A percentile compares a stretch with the other conserved stretches of the same genome.
Conservation (phyloP, 1,140 invertebrate genomes). For the Holotrichia oblita region DNA sequence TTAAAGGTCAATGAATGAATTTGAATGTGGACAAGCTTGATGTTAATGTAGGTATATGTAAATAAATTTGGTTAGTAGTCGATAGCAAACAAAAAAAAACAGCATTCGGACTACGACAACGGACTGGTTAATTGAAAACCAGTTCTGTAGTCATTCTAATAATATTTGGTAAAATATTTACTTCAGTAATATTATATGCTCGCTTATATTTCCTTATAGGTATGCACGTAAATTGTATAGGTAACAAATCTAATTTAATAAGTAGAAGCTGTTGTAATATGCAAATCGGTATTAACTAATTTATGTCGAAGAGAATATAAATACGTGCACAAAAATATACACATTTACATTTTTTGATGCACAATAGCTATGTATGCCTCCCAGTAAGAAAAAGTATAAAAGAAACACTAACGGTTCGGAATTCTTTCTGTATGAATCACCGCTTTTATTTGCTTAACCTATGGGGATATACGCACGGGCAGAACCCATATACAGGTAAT, state of each 20-base stretch:
- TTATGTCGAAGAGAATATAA: background rate
- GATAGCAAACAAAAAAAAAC: background rate
- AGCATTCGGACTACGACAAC: background rate
- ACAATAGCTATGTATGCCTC: background rate
- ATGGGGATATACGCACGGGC: background rate
- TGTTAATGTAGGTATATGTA: background rate
- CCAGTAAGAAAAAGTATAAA: background rate
- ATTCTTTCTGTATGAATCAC: slow-evolving; percentile 28
- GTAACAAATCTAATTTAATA: background rate
- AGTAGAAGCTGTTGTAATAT: background rate
- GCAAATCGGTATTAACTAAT: background rate
- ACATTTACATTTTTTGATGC: background rate
- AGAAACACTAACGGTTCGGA: slow-evolving; percentile 29
- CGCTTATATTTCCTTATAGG: background rate
- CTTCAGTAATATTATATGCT: background rate
- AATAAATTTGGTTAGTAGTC: slow-evolving; percentile 1
- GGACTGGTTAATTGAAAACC: background rate
- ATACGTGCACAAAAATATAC: background rate
- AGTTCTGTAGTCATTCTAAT: slow-evolving; percentile 3
- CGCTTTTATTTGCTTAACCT: slow-evolving; percentile 4
- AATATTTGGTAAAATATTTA: background rate
- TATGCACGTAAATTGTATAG: background rate
- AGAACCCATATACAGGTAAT: background rate
- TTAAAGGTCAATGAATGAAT: slow-evolving; percentile 21
- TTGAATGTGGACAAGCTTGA: background rate